A percentile compares a stretch with the other conserved stretches of the same genome.
Conservation (phyloP, 2,797 vertebrate genomes). For the Leucoraja ocellata region DNA sequence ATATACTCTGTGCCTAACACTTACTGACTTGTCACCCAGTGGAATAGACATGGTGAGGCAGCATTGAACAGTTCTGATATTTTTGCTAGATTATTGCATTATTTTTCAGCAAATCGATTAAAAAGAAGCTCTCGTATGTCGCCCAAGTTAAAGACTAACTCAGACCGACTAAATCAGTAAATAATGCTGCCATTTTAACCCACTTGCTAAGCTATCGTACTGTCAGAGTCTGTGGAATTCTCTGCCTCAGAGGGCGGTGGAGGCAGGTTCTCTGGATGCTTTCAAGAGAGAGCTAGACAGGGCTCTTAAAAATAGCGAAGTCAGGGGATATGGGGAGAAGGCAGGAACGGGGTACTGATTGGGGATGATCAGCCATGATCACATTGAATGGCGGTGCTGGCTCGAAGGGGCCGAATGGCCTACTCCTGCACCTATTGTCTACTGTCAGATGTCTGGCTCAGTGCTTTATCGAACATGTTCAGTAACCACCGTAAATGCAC, state of each 20-base stretch:
- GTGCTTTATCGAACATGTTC: constrained; percentile 61
- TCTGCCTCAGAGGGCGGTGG: too few species aligned
- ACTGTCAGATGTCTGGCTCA: constrained; percentile 54
- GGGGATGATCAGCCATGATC: too few species aligned
- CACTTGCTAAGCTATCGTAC: constrained; percentile 59
- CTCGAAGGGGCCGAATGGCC: too few species aligned
- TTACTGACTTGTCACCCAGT: not conserved
- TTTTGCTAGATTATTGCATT: not conserved
- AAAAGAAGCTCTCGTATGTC: not conserved
- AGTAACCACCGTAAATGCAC: constrained; percentile 37
- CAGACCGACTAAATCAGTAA: not conserved
- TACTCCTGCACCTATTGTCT: constrained; percentile 29
- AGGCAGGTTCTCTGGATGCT: too few species aligned
- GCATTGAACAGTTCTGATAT: not conserved
- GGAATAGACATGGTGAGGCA: not conserved
- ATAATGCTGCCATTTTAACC: not conserved
- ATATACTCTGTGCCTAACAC: not conserved
- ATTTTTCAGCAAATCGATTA: not conserved
- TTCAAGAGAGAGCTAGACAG: too few species aligned
- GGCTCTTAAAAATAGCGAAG: too few species aligned
- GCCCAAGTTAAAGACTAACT: not conserved
- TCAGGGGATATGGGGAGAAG: too few species aligned
- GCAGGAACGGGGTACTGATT: too few species aligned
- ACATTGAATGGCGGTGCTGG: too few species aligned
- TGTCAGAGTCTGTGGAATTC: too few species aligned